phyloP scores from a whole-genome alignment of 2,113 vertebrate species.

The Cromileptes altivelis region DNA sequence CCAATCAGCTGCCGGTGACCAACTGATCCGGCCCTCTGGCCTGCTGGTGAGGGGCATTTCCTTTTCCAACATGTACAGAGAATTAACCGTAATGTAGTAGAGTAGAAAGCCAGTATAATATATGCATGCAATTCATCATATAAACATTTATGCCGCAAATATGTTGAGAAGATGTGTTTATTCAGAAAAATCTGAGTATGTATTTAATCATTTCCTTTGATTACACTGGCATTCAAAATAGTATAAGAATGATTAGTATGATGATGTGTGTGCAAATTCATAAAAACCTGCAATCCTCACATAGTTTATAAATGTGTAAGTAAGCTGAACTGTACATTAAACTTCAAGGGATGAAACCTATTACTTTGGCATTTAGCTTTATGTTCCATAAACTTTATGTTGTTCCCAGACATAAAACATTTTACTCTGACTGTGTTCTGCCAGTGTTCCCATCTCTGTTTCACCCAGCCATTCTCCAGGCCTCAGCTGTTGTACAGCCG shows the following conservation, averaged over 20 bases:
- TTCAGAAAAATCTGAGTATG: too few species aligned
- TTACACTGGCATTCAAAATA: not conserved
- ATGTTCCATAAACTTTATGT: not conserved
- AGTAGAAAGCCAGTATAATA: not conserved
- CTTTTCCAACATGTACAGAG: constrained; percentile 2
- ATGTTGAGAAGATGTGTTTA: not conserved
- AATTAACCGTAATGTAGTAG: not conserved
- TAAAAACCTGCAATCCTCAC: not conserved
- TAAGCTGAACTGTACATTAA: not conserved
- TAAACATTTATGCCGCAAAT: not conserved
- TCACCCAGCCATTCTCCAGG: constrained; percentile 45
- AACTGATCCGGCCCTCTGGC: constrained; percentile 8
- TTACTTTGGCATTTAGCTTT: not conserved
- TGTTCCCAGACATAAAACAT: constrained; percentile 30
- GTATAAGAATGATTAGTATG: not conserved
- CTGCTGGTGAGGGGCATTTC: constrained; percentile 15
- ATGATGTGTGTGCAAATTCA: not conserved
- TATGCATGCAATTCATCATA: not conserved
- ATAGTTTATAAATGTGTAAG: not conserved
- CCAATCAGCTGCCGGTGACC: constrained; percentile 53
- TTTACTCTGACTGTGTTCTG: constrained; percentile 39
- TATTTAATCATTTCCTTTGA: not conserved
- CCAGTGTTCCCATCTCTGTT: constrained; percentile 49
- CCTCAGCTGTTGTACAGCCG: constrained; percentile 79
- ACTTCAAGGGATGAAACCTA: not conserved